Evolutionary conservation across 2,888 invertebrate species (phyloP).

Genomic region (Gymnoscelis rufifasciata): DNA sequence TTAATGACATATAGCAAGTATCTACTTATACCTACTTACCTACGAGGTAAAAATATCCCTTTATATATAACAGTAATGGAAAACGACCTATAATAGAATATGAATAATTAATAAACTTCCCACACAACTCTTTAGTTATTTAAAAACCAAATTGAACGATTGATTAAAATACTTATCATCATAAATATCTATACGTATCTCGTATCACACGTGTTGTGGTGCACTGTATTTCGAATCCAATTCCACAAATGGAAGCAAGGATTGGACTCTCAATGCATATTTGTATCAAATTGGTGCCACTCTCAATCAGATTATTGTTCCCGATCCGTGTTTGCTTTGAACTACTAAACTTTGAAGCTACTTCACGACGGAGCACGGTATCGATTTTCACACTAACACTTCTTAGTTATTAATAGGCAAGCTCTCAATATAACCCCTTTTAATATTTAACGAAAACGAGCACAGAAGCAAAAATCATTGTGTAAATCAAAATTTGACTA

Average conservation of each 20-base stretch:
- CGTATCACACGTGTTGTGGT: not conserved
- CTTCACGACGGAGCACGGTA: not conserved
- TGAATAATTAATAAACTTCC: too few species aligned
- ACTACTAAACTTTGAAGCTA: not conserved
- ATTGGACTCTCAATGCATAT: constrained; percentile 1
- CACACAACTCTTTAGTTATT: too few species aligned
- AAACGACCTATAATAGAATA: too few species aligned
- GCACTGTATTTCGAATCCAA: constrained; percentile 15
- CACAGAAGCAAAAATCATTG: not conserved
- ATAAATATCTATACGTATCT: too few species aligned
- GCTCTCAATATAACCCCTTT: not conserved
- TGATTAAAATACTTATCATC: too few species aligned
- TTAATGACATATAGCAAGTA: too few species aligned
- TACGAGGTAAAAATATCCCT: too few species aligned
- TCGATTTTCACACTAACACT: not conserved
- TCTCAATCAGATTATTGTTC: constrained; percentile 2
- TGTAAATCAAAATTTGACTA: too few species aligned
- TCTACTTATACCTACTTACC: too few species aligned
- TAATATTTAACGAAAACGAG: not conserved
- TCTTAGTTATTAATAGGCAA: too few species aligned
- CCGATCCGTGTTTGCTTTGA: not conserved
- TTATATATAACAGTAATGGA: too few species aligned
- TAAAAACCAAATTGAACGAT: too few species aligned
- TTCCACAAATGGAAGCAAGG: constrained; percentile 27
- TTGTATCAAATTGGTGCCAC: constrained; percentile 9